Base-by-base conservation (phyloP, 1,140 invertebrate species). In the Drosophila mauritiana region DNA sequence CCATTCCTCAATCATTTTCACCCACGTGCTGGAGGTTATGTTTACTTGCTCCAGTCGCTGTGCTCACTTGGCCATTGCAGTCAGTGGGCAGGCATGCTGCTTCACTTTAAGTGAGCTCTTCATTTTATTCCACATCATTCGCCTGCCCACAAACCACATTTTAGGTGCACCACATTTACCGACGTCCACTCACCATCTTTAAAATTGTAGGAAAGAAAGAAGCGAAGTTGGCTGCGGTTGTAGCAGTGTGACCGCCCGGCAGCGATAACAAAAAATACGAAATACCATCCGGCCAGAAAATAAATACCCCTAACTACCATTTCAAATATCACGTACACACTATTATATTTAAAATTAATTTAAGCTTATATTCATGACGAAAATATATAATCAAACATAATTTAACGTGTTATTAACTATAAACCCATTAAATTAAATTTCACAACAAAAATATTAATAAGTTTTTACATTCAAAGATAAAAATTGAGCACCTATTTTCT, bases 101-200 rank as follows among this genome's bases (percentile, higher is more conserved):
- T n/a, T 20, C 22, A 59, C 12, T 56, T 22, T 45, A 42, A 20
- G 20, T 15, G 11, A 46, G 15, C n/a, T 70, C 17, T 20, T 31
- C n/a, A 36, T 55, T 40, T 4, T 25, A 72, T 46, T 37, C 43
- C 20, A 31, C 46, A 6, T 10, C 69, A 17, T 27, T 53, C 36
- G 15, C 39, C 39, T 34, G 34, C 49, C 43, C 59, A 46, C 43
- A 55, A 65, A 69, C 12, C 45, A 25, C 73, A 55, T 49, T 78
- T 62, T 25, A 64, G 72, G 40, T 59, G 55, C 80, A 84, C 73
- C 76, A 80, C 85, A 75, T 59, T 42, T 48, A 73, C 42, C 48
- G 55, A 91, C 91, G 72, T 88, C 81, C 75, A 92, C 91, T 91
- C 80, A 92, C 91, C 91, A 92, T 92, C 79, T 91, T 92, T 68